Evolutionary conservation across 2,888 invertebrate genomes (phyloP), one percentile per base, ranked within the genome.

Genomic region (Chrysopilus asiliformis): DNA sequence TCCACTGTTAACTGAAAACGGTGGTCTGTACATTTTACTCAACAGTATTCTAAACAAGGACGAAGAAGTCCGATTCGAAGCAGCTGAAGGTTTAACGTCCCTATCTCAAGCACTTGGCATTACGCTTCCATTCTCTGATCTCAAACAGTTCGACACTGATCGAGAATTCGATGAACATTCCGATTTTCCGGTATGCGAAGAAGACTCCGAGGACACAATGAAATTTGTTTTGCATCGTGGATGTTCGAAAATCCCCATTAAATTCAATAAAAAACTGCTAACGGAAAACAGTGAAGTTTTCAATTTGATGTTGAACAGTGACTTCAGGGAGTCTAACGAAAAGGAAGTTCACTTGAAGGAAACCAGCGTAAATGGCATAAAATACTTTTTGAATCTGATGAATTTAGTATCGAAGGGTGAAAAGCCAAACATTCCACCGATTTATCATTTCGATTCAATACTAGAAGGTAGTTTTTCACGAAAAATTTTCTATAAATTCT

Each of bases 241-340:
- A 41, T 34, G 51, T 54, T 43, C 43, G 4, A 30, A 38, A 38
- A 41, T 43, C 25, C 39, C 43, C 13, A 39, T 43, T 29, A 49
- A 47, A 33, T 64, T 58, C 19, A 57, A 53, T 37, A 62, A 59
- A 40, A 51, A 55, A 40, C 38, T 59, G 29, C 49, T 64, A 4
- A 60, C 57, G 25, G 49, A 55, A 18, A 50, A 51, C 34, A 62
- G 64, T 40, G 64, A 64, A 38, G 64, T 64, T 7, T 64, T 64
- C 40, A 56, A 57, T 42, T 53, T 57, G 22, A 64, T 64, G 64
- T 47, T 64, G 4, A 60, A 58, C 33, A 60, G 60, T 41, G 50
- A 56, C 36, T 64, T 64, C 27, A 54, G 56, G 9, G 64, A 64
- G 41, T 57, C 58, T 2, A 56, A 58, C 18, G 53, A 58, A 19